A percentile compares a stretch with the other conserved stretches of the same genome.
Evolutionary conservation across 2,888 invertebrate genomes (phyloP).

Genomic region (Hydroisotoma schaefferi): DNA sequence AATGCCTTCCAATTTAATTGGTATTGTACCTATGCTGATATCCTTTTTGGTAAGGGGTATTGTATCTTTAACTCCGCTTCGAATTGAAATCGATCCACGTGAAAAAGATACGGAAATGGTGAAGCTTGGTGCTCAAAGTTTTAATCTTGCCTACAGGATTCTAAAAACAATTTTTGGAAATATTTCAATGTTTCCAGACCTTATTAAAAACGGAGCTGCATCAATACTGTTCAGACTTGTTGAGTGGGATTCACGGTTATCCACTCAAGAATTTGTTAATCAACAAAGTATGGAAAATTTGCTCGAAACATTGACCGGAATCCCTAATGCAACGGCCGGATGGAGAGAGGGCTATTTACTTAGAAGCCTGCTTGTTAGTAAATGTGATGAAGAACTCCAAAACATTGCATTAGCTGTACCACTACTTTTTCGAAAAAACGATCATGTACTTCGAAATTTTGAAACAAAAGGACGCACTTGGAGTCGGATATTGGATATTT

Average conservation of each 20-base stretch:
- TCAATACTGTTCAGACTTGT: slow-evolving; percentile 24
- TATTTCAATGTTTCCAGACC: slow-evolving; percentile 21
- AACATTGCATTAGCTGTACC: slow-evolving; percentile 29
- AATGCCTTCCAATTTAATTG: background rate
- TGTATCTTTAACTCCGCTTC: slow-evolving; percentile 25
- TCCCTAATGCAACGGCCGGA: slow-evolving; percentile 33
- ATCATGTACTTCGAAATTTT: slow-evolving; percentile 22
- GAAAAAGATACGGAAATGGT: slow-evolving; percentile 24
- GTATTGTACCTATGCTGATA: slow-evolving; percentile 3
- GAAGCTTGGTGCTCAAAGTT: slow-evolving; percentile 23
- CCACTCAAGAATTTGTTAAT: background rate
- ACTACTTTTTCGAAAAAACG: slow-evolving; percentile 27
- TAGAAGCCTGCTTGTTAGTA: slow-evolving; percentile 22
- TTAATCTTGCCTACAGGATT: slow-evolving; percentile 33
- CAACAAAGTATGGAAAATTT: slow-evolving; percentile 13
- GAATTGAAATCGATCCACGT: slow-evolving; percentile 8
- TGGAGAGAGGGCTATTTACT: slow-evolving; percentile 38
- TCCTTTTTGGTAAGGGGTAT: slow-evolving; percentile 29
- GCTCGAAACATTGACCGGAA: slow-evolving; percentile 18
- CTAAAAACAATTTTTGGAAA: slow-evolving; percentile 23
- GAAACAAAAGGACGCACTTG: slow-evolving; percentile 30
- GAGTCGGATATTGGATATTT: slow-evolving; percentile 26
- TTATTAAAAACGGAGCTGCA: slow-evolving; percentile 20
- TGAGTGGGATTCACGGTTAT: slow-evolving; percentile 1
- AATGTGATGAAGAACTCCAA: slow-evolving; percentile 18